Conservation (phyloP, 2,888 invertebrate species). For the Tipula confusa region DNA sequence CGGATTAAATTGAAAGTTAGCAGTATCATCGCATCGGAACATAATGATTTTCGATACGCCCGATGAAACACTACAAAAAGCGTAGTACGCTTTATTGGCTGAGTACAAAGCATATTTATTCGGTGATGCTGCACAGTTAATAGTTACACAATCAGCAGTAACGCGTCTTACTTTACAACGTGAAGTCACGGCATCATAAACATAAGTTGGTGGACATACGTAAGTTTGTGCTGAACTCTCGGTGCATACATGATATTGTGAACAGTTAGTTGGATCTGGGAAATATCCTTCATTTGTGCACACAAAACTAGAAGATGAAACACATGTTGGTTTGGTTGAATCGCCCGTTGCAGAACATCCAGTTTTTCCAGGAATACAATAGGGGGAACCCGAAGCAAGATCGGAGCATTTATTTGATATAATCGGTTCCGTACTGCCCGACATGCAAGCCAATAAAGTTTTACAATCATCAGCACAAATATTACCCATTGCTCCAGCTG, state of each 20-base stretch:
- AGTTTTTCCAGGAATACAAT: neutral
- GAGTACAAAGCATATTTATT: conserved; percentile 27
- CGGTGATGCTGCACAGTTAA: neutral
- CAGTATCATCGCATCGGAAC: conserved; percentile 28
- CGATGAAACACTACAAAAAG: neutral
- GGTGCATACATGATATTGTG: conserved; percentile 12
- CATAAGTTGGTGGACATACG: conserved; percentile 26
- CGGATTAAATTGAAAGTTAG: conserved; percentile 20
- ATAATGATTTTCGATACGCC: neutral
- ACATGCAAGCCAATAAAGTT: neutral
- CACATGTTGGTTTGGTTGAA: neutral
- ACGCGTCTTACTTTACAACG: neutral
- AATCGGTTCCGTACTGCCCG: neutral
- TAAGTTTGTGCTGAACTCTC: neutral
- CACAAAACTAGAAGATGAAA: neutral
- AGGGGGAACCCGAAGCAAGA: neutral
- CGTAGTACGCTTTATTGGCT: neutral
- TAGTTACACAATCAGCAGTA: conserved; percentile 3
- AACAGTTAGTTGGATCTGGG: conserved; percentile 30
- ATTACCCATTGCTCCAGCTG: neutral
- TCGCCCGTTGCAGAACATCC: neutral
- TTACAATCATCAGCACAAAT: neutral
- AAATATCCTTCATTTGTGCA: neutral
- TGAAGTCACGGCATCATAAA: neutral
- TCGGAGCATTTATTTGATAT: neutral